Evolutionary conservation across 2,888 invertebrate genomes (phyloP).

Genomic region (Incurvaria masculella): DNA sequence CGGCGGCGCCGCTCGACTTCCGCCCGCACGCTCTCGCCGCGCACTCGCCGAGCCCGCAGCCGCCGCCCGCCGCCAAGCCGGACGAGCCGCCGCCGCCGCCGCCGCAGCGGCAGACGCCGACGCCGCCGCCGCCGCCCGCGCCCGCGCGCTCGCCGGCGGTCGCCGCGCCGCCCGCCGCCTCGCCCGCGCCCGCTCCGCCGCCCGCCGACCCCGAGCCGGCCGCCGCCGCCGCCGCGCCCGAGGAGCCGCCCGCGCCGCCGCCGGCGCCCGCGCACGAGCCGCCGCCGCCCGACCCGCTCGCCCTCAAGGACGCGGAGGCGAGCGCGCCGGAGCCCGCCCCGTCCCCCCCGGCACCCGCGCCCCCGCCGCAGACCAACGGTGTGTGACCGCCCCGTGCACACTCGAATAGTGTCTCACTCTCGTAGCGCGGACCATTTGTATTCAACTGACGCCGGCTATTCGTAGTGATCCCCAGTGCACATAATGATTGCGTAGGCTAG

Average conservation of each 20-base stretch:
- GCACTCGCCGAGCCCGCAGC: slow-evolving; percentile 29
- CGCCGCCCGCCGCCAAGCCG: slow-evolving; percentile 11
- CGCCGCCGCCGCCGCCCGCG: slow-evolving; percentile 18
- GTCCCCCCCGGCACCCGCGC: slow-evolving; percentile 22
- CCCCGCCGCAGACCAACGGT: slow-evolving; percentile 8
- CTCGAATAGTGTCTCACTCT: not conserved
- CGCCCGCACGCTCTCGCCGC: slow-evolving; percentile 28
- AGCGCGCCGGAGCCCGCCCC: slow-evolving; percentile 19
- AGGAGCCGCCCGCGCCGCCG: slow-evolving; percentile 10
- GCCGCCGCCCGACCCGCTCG: slow-evolving; percentile 12
- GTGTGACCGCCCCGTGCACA: not conserved
- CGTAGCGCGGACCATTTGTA: not conserved
- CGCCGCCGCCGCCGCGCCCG: slow-evolving; percentile 17
- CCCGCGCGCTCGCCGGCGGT: slow-evolving; percentile 16
- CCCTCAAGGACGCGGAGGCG: slow-evolving; percentile 7
- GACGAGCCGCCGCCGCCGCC: slow-evolving; percentile 19
- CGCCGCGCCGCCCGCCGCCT: slow-evolving; percentile 17
- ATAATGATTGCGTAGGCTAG: not conserved
- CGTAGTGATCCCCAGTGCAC: not conserved
- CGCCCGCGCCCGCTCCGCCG: slow-evolving; percentile 20
- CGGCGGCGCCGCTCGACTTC: slow-evolving; percentile 19
- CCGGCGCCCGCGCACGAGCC: slow-evolving; percentile 9
- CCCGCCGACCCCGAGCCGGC: slow-evolving; percentile 13
- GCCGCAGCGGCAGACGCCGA: slow-evolving; percentile 15
- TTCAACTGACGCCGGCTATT: not conserved